These are phyloP conservation scores for Trichonephila clavipes DNA, from an alignment of 1,140 invertebrate genomes.

Conservation along the genomic window DNA sequence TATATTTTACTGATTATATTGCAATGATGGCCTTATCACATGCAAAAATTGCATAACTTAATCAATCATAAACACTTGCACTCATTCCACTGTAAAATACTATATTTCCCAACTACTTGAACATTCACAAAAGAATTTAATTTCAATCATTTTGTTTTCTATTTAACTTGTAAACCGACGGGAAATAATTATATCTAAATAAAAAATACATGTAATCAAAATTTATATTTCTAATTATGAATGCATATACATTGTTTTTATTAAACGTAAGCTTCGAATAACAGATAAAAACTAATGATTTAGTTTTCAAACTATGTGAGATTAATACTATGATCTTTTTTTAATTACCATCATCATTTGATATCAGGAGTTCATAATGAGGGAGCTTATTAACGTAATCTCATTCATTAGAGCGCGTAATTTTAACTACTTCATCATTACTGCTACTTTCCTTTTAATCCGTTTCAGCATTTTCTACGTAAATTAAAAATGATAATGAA, in stretches of 20 bases:
- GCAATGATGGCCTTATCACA: no score
- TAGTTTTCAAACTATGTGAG: constrained; percentile 17
- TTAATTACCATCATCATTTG: constrained; percentile 5
- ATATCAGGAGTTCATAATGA: background rate
- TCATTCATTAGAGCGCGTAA: background rate
- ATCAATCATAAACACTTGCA: no score
- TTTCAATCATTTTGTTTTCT: background rate
- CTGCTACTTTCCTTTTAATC: background rate
- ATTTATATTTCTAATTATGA: background rate
- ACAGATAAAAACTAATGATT: background rate
- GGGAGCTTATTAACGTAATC: background rate
- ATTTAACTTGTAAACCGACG: background rate
- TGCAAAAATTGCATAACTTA: no score
- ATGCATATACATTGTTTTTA: background rate
- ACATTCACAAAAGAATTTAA: background rate
- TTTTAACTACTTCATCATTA: constrained; percentile 22
- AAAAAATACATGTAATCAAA: background rate
- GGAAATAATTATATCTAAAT: background rate
- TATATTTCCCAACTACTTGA: background rate
- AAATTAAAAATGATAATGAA: background rate
- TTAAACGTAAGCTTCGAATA: background rate
- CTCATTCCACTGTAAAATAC: no score
- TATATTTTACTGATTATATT: no score
- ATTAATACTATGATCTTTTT: constrained; percentile 7
- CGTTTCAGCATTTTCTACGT: background rate